Evolutionary conservation across 2,113 vertebrate species (phyloP), one percentile per base, ranked within the genome.

Genomic region (Rhadina sibilatrix): DNA sequence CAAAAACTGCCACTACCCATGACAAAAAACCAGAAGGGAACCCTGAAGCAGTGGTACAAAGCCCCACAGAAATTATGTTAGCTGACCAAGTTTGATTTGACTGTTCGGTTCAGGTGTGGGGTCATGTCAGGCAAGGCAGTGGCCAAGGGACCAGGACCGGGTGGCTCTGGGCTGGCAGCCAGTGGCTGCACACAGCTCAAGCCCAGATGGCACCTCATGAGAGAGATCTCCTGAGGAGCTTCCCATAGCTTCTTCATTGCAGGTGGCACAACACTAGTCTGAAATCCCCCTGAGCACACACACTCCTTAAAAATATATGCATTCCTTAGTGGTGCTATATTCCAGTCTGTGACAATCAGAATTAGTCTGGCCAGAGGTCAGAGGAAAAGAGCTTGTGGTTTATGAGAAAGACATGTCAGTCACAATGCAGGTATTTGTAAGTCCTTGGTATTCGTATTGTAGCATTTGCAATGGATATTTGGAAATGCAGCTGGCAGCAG

Each of bases 1-100:
- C 97, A 98, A 95, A 97, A 98, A 98, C 98, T 98, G 98, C 94
- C 98, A 95, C 86, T 97, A 80, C 84, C 70, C 95, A 30, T 87
- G 96, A 93, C 94, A 97, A 68, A 94, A 95, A 94, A 44, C 1
- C 78, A 93, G 87, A 85, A 76, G 63, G 68, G 94, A 97, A 44
- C 37, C 47, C 71, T 33, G 18, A 96, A 90, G 87, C 80, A 79
- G 65, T 84, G 27, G 27, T 54, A 52, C 63, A 80, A 68, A 81
- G 79, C 85, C 79, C 52, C 37, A 19, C 72, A 92, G 85, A 35
- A 66, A 49, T 2, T 1, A 18, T 65, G 54, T 59, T 66, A 85
- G 65, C 72, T 94, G 84, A 31, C 68, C 16, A 33, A 49, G 80
- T 70, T 77, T 59, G 68, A 53, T 90, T 70, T 71, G 77, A 21